Evolutionary conservation across 2,797 vertebrate genomes (phyloP).

Genomic region (Intellagama lesueurii): DNA sequence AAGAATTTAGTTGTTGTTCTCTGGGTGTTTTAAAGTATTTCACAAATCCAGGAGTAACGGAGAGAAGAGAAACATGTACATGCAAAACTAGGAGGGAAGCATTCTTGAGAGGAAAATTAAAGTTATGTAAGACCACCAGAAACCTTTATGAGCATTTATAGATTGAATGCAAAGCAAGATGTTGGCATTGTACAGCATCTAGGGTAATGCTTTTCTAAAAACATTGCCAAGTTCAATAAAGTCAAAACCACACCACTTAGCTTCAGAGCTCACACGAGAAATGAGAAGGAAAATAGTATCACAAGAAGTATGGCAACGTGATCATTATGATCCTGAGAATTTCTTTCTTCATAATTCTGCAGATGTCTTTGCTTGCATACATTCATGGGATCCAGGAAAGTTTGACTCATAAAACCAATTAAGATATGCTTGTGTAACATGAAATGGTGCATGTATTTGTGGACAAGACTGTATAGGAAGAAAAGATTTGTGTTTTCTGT

Average conservation of each 20-base stretch:
- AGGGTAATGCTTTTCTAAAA: constrained; percentile 17
- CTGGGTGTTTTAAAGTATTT: neutral
- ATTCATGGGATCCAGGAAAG: neutral
- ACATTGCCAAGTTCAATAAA: constrained; percentile 23
- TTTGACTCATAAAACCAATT: constrained; percentile 5
- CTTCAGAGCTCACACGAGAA: constrained; percentile 30
- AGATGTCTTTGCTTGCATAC: constrained; percentile 1
- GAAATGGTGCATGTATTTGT: neutral
- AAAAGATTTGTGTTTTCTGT: neutral
- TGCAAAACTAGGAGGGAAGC: neutral
- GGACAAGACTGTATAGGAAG: constrained; percentile 15
- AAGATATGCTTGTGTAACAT: neutral
- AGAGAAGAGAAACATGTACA: neutral
- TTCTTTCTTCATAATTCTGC: constrained; percentile 34
- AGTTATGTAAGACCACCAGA: constrained; percentile 30
- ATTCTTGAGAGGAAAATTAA: constrained; percentile 15
- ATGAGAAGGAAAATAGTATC: neutral
- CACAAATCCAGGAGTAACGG: neutral
- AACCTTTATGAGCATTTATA: constrained; percentile 38
- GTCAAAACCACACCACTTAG: constrained; percentile 33
- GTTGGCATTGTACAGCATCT: constrained; percentile 31
- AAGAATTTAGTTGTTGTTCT: neutral
- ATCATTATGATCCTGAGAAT: neutral
- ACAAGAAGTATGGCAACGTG: neutral
- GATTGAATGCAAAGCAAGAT: constrained; percentile 44